Evolutionary conservation across 2,888 invertebrate genomes (phyloP).

Genomic region (Eurytoma californica): DNA sequence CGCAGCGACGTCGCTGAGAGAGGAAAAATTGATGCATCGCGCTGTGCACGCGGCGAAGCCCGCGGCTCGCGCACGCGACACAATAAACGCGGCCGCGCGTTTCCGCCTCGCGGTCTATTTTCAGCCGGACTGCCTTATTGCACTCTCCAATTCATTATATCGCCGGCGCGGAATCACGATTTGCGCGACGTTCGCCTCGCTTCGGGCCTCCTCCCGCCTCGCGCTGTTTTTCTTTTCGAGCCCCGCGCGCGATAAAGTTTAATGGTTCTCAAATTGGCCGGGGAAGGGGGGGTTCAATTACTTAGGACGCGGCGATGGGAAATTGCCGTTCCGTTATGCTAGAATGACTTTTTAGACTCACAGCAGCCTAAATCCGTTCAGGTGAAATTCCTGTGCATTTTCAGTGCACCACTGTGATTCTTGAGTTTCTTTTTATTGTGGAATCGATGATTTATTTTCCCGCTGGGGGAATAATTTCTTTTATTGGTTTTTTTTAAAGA

Average conservation of each 20-base stretch:
- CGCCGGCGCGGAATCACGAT: slow-evolving; percentile 2
- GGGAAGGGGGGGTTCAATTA: background rate
- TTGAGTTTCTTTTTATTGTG: no score
- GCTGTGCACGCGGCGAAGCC: background rate
- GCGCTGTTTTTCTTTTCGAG: no score
- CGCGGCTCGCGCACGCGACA: slow-evolving; percentile 11
- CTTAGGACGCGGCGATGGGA: background rate
- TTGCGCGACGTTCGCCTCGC: background rate
- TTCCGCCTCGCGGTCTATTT: slow-evolving; percentile 55
- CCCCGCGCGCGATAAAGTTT: no score
- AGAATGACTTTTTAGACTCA: background rate
- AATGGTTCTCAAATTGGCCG: no score
- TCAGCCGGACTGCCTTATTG: slow-evolving; percentile 16
- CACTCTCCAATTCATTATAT: slow-evolving; percentile 10
- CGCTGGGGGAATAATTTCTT: no score
- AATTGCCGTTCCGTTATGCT: slow-evolving; percentile 1
- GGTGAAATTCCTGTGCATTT: background rate
- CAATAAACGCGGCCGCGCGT: slow-evolving; percentile 34
- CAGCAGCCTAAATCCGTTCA: slow-evolving; percentile 5
- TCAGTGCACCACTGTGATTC: background rate
- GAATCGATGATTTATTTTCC: no score
- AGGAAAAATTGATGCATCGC: background rate
- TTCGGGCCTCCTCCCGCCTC: no score
- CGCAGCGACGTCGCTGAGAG: no score
- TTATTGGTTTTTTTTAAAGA: no score